Percentiles rank a stretch among this genome's conserved stretches.
These are phyloP conservation scores for Stigmatopora nigra DNA, from an alignment of 2,113 vertebrate species.

Conservation along the genomic window DNA sequence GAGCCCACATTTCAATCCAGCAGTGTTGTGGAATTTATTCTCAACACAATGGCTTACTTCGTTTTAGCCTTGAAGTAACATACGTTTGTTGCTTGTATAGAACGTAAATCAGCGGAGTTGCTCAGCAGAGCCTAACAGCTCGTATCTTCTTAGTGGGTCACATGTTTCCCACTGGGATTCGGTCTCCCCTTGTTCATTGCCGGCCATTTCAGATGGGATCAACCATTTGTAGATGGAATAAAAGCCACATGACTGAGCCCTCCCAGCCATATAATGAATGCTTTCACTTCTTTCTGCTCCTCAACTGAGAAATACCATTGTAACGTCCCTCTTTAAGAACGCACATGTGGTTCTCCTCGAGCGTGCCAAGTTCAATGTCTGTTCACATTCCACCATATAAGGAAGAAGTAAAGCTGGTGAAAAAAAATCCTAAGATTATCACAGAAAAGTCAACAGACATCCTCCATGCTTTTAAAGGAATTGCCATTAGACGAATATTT, in stretches of 20 bases:
- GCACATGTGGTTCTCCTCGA: conserved; percentile 39
- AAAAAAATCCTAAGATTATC: conserved; percentile 19
- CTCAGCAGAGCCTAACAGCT: not conserved
- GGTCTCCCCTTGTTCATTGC: conserved; percentile 15
- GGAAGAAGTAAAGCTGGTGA: not conserved
- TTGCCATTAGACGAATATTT: conserved; percentile 5
- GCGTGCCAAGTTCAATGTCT: conserved; percentile 35
- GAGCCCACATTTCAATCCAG: conserved; percentile 1
- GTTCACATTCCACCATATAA: conserved; percentile 16
- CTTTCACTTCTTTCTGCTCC: conserved; percentile 38
- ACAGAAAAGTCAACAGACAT: conserved; percentile 7
- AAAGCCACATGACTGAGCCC: conserved; percentile 43
- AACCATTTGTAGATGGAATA: conserved; percentile 37
- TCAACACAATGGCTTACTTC: not conserved
- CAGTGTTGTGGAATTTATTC: not conserved
- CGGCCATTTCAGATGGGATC: conserved; percentile 21
- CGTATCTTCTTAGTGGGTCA: conserved; percentile 27
- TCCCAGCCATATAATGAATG: conserved; percentile 39
- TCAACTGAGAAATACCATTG: conserved; percentile 35
- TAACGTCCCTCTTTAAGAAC: conserved; percentile 31
- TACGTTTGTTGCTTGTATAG: conserved; percentile 5
- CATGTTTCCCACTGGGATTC: conserved; percentile 27
- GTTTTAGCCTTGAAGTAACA: not conserved
- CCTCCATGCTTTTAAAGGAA: conserved; percentile 28
- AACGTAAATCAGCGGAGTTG: not conserved